phyloP scores from a whole-genome alignment of 37 sponge, comb jelly and placozoan genomes.

The Aphrocallistes beatrix region DNA sequence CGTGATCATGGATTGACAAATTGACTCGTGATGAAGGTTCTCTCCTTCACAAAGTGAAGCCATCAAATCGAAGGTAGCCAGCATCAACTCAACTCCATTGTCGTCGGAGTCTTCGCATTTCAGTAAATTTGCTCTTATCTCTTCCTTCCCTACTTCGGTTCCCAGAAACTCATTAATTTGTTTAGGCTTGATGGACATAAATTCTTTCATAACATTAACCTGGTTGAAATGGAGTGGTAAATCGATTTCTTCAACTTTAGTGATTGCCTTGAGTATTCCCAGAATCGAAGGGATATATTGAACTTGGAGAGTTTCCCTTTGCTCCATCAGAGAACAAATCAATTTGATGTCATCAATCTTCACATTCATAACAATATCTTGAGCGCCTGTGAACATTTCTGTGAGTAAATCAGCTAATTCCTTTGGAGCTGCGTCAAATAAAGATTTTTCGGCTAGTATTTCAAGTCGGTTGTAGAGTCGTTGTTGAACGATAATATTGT shows the following conservation, averaged over 20 bases:
- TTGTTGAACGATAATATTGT: neutral
- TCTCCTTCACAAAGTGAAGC: constrained; percentile 18
- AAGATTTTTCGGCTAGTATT: neutral
- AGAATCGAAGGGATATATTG: neutral
- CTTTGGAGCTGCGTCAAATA: neutral
- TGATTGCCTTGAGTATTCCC: neutral
- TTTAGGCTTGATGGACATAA: constrained; percentile 4
- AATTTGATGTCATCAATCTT: neutral
- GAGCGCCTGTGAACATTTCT: neutral
- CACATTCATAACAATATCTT: neutral
- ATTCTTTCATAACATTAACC: constrained; percentile 32
- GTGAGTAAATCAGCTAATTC: neutral
- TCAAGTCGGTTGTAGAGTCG: neutral
- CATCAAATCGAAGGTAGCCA: constrained; percentile 9
- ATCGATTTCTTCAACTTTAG: constrained; percentile 42
- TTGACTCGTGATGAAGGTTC: constrained; percentile 12
- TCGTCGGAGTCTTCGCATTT: neutral
- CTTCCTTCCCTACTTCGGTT: neutral
- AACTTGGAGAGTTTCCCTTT: neutral
- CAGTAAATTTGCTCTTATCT: neutral
- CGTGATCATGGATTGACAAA: constrained; percentile 18
- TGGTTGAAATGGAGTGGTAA: constrained; percentile 52
- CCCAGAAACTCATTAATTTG: neutral
- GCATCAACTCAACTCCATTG: neutral
- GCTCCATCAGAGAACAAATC: neutral